Base-by-base conservation (phyloP, 2,797 vertebrate species). In the Enteromius treurensis region DNA sequence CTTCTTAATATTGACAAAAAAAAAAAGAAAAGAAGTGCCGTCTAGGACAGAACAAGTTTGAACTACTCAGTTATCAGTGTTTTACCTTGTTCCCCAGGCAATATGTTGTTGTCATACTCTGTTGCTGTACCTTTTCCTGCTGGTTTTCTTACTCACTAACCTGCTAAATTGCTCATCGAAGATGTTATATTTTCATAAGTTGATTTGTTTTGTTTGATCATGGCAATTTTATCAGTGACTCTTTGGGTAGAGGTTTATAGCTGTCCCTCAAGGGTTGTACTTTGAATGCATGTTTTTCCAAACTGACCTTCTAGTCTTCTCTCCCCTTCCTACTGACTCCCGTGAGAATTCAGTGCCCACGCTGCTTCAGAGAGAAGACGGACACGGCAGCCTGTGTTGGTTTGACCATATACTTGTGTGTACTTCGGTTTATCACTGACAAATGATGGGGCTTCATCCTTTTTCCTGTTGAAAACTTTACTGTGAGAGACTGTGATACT, bases 131-230 rank as follows among this genome's bases (percentile, higher is more conserved):
- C 79, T 87, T 84, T 62, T 58, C 42, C 21, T 83, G 69, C n/a
- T 23, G 75, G 75, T 62, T 78, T 82, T 85, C 84, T 23, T 69
- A 82, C 51, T 21, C 26, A n/a, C 73, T 71, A 51, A 89, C 87
- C 92, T 92, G 90, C 89, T 82, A 42, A 79, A 76, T 79, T 81
- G 73, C 86, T 89, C 87, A 89, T 86, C 87, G 79, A 89, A 91
- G 84, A 91, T 90, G 90, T 91, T 92, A 91, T 92, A 93, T 93
- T 93, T 95, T 94, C 90, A 92, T 93, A 93, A 92, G 92, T 90
- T 91, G 88, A 79, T 88, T 89, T 90, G 86, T 90, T 92, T 90
- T 87, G 85, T 90, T 89, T 87, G 88, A 90, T 89, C 88, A 88
- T 90, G 89, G 78, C 68, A 87, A 82, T 90, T 90, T 88, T 91